Conservation (phyloP, 1,140 invertebrate species). For the Drosophila sulfurigaster region DNA sequence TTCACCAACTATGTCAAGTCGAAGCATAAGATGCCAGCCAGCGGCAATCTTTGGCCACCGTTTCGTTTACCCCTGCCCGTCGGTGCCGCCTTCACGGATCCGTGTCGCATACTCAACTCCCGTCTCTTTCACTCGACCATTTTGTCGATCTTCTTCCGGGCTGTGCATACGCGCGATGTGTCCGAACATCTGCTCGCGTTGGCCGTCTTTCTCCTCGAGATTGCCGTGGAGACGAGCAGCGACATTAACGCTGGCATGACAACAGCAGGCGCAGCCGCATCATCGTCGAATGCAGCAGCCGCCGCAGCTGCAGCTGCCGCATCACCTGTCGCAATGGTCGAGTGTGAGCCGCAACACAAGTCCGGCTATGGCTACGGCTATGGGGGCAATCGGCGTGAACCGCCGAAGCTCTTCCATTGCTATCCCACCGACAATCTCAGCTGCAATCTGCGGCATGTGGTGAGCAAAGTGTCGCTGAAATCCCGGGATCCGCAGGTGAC, state of each 20-base stretch:
- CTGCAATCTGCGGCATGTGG: conserved; percentile 91
- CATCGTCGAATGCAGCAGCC: neutral
- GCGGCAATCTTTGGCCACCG: conserved; percentile 92
- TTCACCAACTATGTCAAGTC: conserved; percentile 91
- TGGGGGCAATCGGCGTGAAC: conserved; percentile 64
- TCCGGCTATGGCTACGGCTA: conserved; percentile 55
- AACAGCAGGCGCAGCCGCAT: neutral
- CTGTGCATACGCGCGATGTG: conserved; percentile 90
- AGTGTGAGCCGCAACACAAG: conserved; percentile 62
- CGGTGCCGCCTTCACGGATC: conserved; percentile 89
- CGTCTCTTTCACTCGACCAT: conserved; percentile 94
- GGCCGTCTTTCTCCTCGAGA: conserved; percentile 94
- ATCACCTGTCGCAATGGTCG: conserved; percentile 67
- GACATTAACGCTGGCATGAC: conserved; percentile 75
- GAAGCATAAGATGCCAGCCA: conserved; percentile 88
- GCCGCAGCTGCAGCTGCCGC: conserved; percentile 1
- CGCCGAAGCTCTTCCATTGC: conserved; percentile 89
- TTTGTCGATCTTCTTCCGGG: conserved; percentile 93
- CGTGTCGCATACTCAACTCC: conserved; percentile 89
- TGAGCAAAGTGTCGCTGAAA: conserved; percentile 88
- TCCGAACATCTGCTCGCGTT: conserved; percentile 94
- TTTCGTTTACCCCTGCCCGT: conserved; percentile 90
- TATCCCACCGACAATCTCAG: conserved; percentile 91
- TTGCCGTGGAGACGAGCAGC: conserved; percentile 90
- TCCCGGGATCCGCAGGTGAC: conserved; percentile 87